phyloP scores from a whole-genome alignment of 2,113 vertebrate genomes.

The Brachyhypopomus occidentalis region DNA sequence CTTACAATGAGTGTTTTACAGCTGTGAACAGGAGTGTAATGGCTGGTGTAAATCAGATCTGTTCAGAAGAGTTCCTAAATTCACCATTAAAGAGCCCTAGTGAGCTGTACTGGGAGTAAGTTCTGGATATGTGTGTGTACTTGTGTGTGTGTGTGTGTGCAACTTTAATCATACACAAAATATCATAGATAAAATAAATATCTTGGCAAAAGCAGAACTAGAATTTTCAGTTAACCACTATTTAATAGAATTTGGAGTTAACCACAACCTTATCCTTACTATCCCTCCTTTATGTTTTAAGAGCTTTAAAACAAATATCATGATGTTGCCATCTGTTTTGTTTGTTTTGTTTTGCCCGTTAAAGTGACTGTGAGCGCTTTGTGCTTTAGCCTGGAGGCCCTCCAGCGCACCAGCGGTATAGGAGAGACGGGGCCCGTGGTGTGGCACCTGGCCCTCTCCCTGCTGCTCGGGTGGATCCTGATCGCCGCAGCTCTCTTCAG shows the following conservation, averaged over 20 bases:
- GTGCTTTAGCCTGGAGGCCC: slow-evolving; percentile 77
- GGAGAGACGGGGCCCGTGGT: slow-evolving; percentile 85
- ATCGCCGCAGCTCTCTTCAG: slow-evolving; percentile 81
- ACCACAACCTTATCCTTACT: too few species aligned
- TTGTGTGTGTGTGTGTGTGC: not conserved
- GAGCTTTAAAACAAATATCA: too few species aligned
- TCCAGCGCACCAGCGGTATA: slow-evolving; percentile 82
- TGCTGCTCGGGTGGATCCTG: slow-evolving; percentile 84
- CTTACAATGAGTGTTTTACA: rapidly evolving
- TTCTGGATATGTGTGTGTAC: slow-evolving; percentile 24
- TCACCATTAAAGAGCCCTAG: slow-evolving; percentile 79
- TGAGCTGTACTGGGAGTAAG: slow-evolving; percentile 96
- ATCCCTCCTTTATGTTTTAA: too few species aligned
- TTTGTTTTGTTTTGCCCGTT: not conserved
- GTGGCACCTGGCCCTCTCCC: slow-evolving; percentile 93
- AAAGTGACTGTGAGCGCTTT: slow-evolving; percentile 21
- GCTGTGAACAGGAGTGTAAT: slow-evolving; percentile 67
- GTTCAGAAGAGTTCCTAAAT: slow-evolving; percentile 39
- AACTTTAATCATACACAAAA: too few species aligned
- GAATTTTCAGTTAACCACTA: too few species aligned
- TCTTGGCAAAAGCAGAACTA: too few species aligned
- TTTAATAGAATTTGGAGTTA: too few species aligned
- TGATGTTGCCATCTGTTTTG: too few species aligned
- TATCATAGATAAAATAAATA: not conserved
- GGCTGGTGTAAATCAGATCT: slow-evolving; percentile 67